Base-by-base conservation (phyloP, 2,888 invertebrate genomes). In the Hypomecis punctinalis region DNA sequence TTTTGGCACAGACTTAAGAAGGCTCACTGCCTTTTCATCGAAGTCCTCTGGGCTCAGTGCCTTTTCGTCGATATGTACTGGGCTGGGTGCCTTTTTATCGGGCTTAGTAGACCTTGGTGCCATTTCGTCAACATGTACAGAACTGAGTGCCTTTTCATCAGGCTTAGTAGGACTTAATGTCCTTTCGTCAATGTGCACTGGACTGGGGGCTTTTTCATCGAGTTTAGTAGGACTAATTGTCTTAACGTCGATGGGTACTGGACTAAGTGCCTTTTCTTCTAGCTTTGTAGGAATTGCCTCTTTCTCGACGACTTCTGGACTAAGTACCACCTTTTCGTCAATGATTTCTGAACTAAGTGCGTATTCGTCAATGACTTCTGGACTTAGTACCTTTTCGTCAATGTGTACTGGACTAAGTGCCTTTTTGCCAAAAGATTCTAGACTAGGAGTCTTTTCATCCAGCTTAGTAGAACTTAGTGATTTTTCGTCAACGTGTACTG, bases 251-350 rank as follows among this genome's bases (percentile, higher is more conserved):
- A 23, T 3, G 23, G 23, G 3, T 23, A 23, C 3, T 23, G 23
- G 23, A 23, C 23, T 23, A 23, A 3, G 23, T 23, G 23, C 70
- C 8, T 66, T 68, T 0, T 67, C 64, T 6, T 54, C 64, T 2
- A 5, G n/a, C n/a, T 23, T 23, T 2, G 23, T 23, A 3, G 23
- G 23, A 23, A 1, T 23, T 23, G 23, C 23, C 1, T 23, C 3
- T 23, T 3, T 23, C 1, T 23, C 23, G 23, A 23, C 3, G 23
- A 23, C 23, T 23, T 23, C 23, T 33, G 39, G 11, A 6, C 42
- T 61, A 1, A 36, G 23, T 42, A 3, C 3, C 10, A 3, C 3
- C 10, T 10, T 63, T 1, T 63, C 52, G 0, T 69, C 57, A n/a
- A n/a, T n/a, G 5, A 0, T 0, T 4, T 69, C 54, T 0, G 39